Base-by-base conservation (phyloP, 2,888 invertebrate species). In the Zonitis immaculata region DNA sequence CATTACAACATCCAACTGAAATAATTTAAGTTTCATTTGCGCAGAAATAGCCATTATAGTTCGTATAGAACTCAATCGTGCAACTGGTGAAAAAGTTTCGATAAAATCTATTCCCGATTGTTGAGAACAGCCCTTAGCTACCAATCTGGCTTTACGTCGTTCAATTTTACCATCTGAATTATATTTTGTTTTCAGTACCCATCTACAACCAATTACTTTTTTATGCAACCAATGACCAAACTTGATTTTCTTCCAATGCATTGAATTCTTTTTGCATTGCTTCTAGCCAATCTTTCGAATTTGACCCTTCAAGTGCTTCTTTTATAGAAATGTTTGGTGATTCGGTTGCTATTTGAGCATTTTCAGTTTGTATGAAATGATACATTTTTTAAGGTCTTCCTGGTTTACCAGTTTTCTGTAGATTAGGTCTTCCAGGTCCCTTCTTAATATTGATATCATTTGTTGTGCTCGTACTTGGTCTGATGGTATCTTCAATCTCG, bases 61-160 rank as follows among this genome's bases (percentile, higher is more conserved):
- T 43, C 67, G 48, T n/a, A 68, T 58, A 2, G 66, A 61, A 30
- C 59, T 56, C 9, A 60, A 14, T 48, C 64, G 42, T 6, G 61
- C 60, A 5, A 68, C 67, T 16, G 67, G 66, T 6, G 64, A 51
- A 55, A 64, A 68, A 4, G 65, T 67, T 53, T 67, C 61, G 30
- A 54, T 49, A 47, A 57, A 69, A 49, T 69, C 58, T 9, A 67
- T 47, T n/a, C 65, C 68, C 14, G 57, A 56, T 48, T 47, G 20
- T 58, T 69, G 66, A 26, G 46, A 43, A 57, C 58, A 67, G 14
- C 66, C 66, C 55, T 63, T 57, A 2, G 68, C 66, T 1, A 69
- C 67, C 1, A 69, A 39, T 16, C 68, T 32, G 6, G 68, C 68
- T 49, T 66, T 67, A 20, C 52, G 44, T 30, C 56, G 49, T 25